Evolutionary conservation across 1,140 invertebrate genomes (phyloP).

Genomic region (Drosophila truncata): DNA sequence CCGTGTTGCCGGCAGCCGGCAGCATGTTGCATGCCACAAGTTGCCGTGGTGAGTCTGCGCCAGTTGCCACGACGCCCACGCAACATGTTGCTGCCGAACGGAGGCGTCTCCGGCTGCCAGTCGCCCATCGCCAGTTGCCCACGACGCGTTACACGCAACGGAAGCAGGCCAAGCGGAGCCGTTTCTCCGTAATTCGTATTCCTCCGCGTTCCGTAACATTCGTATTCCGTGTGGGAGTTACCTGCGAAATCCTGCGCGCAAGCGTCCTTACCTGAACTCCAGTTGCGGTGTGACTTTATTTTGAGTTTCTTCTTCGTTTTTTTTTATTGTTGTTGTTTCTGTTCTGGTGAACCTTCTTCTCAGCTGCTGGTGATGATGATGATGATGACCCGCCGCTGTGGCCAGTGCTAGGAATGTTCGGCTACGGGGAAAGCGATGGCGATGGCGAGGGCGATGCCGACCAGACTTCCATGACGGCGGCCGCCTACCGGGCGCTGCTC

Average conservation of each 20-base stretch:
- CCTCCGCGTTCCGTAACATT: too few relatives aligned
- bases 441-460: slow-evolving; percentile 19
- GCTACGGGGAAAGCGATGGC: slow-evolving; percentile 8
- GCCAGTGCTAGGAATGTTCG: slow-evolving; percentile 36
- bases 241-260: slow-evolving; percentile 24
- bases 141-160: slow-evolving; percentile 65
- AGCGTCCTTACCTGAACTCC: slow-evolving; percentile 25
- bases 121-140: slow-evolving; percentile 54
- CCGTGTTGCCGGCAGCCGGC: not conserved
- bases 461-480: slow-evolving; percentile 26
- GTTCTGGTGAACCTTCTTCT: not conserved
- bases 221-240: not conserved
- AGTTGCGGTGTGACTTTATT: slow-evolving; percentile 5
- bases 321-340: not conserved
- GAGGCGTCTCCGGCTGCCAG: slow-evolving; percentile 8
- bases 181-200: not conserved
- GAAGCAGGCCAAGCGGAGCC: slow-evolving; percentile 46
- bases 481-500: slow-evolving; percentile 57
- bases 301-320: not conserved
- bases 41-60: slow-evolving; percentile 55
- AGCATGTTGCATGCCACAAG: slow-evolving; percentile 44
- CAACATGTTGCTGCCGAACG: slow-evolving; percentile 37
- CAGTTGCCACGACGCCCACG: slow-evolving; percentile 12
- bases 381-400: slow-evolving; percentile 9
- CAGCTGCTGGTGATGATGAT: not conserved